These are phyloP conservation scores for Anableps anableps DNA, from an alignment of 2,797 vertebrate species.

Conservation along the genomic window DNA sequence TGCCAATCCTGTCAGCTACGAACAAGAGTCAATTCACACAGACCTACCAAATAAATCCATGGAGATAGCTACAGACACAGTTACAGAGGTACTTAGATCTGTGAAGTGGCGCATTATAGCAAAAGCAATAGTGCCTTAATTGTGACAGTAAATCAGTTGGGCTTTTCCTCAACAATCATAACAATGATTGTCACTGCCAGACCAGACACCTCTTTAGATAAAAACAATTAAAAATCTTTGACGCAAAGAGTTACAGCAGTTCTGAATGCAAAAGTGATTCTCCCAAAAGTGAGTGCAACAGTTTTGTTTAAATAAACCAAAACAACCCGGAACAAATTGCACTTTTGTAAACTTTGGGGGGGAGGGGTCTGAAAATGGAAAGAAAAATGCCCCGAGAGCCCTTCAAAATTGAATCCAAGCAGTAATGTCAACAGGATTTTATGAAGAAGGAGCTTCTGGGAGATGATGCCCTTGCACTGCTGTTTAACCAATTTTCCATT, in stretches of 20 bases:
- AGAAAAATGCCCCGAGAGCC: not conserved
- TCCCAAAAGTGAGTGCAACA: not conserved
- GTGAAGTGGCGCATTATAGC: too few species aligned
- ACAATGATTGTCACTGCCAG: too few species aligned
- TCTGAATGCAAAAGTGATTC: not conserved
- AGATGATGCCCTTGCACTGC: not conserved
- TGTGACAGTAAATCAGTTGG: too few species aligned
- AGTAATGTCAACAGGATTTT: conserved; percentile 3
- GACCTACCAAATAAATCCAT: not conserved
- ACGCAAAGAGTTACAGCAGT: not conserved
- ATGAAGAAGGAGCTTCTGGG: not conserved
- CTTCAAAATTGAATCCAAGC: not conserved
- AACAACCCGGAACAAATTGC: not conserved
- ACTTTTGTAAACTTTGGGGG: not conserved
- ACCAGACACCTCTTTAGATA: too few species aligned
- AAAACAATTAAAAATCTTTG: not conserved
- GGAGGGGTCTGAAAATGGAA: not conserved
- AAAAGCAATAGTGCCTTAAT: too few species aligned
- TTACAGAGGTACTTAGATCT: not conserved
- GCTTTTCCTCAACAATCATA: too few species aligned
- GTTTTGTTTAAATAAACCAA: not conserved
- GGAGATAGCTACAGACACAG: not conserved
- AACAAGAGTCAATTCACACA: too few species aligned
- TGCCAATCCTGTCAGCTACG: too few species aligned
- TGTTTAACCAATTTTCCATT: not conserved